Evolutionary conservation across 2,797 vertebrate species (phyloP), one percentile per base, ranked within the genome.

Genomic region (Tapirus indicus): DNA sequence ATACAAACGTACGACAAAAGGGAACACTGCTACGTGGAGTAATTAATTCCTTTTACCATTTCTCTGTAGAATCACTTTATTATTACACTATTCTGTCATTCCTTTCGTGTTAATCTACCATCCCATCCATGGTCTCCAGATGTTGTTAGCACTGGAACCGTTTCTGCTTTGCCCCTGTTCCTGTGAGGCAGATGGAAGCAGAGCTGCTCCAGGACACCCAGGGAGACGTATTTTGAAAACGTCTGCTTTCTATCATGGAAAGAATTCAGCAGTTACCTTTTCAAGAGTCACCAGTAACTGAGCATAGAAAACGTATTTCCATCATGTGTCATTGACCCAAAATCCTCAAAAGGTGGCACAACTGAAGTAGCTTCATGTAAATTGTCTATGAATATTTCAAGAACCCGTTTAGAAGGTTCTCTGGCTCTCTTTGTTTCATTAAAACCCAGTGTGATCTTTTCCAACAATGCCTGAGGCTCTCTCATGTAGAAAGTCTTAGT

Each of bases 401-500:
- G 60, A 78, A n/a, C 41, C 72, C 82, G 0, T 85, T 62, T 66
- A 25, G 52, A 91, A 92, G 75, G 71, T 38, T 27, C 11, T 29
- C 49, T 94, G 44, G 3, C 21, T 87, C 5, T 95, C 58, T 56
- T 74, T 74, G 21, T 66, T 52, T 75, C 79, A 38, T 83, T 60
- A 60, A 93, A 83, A 87, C 47, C 69, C 18, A 62, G 6, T 68
- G 54, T 82, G 62, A 71, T 66, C 78, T 71, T 96, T 52, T 86
- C 56, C 68, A 21, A 49, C 12, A 41, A 2, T 47, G 32, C 78
- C 92, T 82, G 7, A 4, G 35, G 54, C 38, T 5, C 71, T 14
- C 64, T 95, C 64, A 17, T 72, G 66, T 84, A 78, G 62, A 64
- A 88, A 38, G 52, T 72, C 85, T 93, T 71, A 82, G 25, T 83